Percentiles rank a stretch among this genome's conserved stretches.
phyloP scores from a whole-genome alignment of 2,797 vertebrate species.

The Ciconia nigra region DNA sequence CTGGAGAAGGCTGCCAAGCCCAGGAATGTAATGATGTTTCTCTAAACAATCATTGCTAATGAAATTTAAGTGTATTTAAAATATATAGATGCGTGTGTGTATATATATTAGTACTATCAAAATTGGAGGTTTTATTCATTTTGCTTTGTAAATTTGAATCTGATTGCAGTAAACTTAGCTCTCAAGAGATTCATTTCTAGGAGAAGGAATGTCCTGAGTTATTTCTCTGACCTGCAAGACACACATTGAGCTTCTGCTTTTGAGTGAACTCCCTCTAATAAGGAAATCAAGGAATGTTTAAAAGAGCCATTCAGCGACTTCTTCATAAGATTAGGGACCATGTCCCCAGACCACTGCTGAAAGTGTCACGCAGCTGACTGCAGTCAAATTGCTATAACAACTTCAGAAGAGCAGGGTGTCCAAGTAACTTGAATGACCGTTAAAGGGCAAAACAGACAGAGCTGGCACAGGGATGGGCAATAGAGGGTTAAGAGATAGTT shows the following conservation, averaged over 20 bases:
- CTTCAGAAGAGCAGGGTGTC: neutral
- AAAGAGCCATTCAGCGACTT: slow-evolving; percentile 35
- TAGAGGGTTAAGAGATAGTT: neutral
- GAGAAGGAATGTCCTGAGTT: slow-evolving; percentile 54
- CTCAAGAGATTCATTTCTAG: slow-evolving; percentile 28
- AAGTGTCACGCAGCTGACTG: slow-evolving; percentile 37
- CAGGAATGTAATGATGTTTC: slow-evolving; percentile 64
- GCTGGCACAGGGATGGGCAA: neutral
- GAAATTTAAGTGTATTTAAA: slow-evolving; percentile 69
- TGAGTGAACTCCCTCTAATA: neutral
- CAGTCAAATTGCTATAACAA: slow-evolving; percentile 15
- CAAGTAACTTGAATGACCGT: neutral
- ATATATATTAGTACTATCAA: slow-evolving; percentile 47
- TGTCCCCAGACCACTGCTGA: neutral
- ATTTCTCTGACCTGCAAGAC: slow-evolving; percentile 34
- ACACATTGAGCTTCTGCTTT: neutral
- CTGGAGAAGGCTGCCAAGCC: slow-evolving; percentile 74
- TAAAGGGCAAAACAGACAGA: neutral
- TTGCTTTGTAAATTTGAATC: slow-evolving; percentile 42
- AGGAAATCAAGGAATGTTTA: slow-evolving; percentile 21
- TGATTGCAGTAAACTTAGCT: slow-evolving; percentile 44
- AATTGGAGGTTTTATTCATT: slow-evolving; percentile 24
- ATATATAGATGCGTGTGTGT: slow-evolving; percentile 44
- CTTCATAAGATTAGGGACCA: slow-evolving; percentile 34
- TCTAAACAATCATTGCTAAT: slow-evolving; percentile 78